These are phyloP conservation scores for Pheucticus melanocephalus DNA, from an alignment of 2,113 vertebrate species.

Conservation along the genomic window DNA sequence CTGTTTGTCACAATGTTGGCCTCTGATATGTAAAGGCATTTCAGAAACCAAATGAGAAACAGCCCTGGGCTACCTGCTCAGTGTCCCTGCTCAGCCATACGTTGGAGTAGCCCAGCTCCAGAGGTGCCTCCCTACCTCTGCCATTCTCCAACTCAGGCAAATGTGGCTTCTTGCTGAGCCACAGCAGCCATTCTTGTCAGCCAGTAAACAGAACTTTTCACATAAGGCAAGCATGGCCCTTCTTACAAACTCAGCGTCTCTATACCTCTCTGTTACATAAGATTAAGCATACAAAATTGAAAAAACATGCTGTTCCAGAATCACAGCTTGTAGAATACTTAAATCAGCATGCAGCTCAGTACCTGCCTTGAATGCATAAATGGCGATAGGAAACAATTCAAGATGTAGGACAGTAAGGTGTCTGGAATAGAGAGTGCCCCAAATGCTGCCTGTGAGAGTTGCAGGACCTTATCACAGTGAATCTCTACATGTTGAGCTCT, in stretches of 20 bases:
- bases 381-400: background rate
- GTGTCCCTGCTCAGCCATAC: background rate
- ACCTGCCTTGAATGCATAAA: background rate
- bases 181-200: background rate
- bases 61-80: background rate
- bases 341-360: background rate
- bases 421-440: background rate
- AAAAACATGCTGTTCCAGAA: background rate
- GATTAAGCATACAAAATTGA: background rate
- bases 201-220: background rate
- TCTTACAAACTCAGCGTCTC: background rate
- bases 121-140: background rate
- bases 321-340: background rate
- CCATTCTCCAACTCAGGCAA: background rate
- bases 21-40: background rate
- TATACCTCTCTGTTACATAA: background rate
- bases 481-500: background rate
- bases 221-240: background rate
- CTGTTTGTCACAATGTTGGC: background rate
- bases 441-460: background rate
- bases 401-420: background rate
- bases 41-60: background rate
- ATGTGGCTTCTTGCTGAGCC: background rate
- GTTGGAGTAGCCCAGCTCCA: background rate
- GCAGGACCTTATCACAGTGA: background rate